Percentiles rank a stretch among this genome's conserved stretches.
Conservation (phyloP, 2,888 invertebrate species). For the Ophion slaviceki region DNA sequence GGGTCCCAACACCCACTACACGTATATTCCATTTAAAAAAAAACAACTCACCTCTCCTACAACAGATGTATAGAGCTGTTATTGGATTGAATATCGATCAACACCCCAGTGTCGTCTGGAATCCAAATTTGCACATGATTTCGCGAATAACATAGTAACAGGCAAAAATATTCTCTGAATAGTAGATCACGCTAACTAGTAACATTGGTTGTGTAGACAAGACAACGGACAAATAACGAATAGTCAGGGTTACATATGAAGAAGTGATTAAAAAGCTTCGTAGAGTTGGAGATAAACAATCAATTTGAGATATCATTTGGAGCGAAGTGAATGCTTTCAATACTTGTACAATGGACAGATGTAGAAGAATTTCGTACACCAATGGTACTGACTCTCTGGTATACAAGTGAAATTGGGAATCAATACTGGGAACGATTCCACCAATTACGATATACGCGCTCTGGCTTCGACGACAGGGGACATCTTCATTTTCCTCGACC, state of each 20-base stretch:
- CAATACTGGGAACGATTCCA: conserved; percentile 57
- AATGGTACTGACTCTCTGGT: conserved; percentile 12
- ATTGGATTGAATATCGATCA: no score
- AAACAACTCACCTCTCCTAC: no score
- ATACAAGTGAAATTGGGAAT: conserved; percentile 51
- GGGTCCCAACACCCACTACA: not conserved
- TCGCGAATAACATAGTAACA: no score
- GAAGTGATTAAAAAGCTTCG: not conserved
- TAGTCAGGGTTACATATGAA: not conserved
- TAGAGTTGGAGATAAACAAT: conserved; percentile 1
- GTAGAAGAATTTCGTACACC: conserved; percentile 25
- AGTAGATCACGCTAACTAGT: not conserved
- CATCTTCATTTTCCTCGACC: conserved; percentile 54
- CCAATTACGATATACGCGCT: conserved; percentile 52
- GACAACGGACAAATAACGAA: not conserved
- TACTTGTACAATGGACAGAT: conserved; percentile 21
- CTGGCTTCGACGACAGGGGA: conserved; percentile 42
- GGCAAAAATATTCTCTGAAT: not conserved
- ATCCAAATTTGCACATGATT: no score
- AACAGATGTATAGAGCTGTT: no score
- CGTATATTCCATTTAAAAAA: not conserved
- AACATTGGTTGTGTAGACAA: not conserved
- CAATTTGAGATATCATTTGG: conserved; percentile 22
- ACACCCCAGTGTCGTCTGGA: no score
- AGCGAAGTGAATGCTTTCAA: conserved; percentile 13